Base-by-base conservation (phyloP, 92 coral and sea anemone species). In the Hydrozoanthus gracilis region DNA sequence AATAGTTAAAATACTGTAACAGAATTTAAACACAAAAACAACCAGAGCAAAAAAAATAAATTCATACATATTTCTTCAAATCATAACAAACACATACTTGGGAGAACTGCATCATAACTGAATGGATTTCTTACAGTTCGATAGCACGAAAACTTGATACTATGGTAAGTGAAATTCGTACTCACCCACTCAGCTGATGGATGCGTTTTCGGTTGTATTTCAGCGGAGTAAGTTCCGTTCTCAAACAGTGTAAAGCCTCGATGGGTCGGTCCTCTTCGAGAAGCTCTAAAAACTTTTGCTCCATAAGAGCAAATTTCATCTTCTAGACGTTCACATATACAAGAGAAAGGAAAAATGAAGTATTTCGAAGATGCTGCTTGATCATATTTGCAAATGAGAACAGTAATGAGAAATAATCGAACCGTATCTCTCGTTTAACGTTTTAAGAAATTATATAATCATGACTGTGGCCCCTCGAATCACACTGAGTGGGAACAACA, bases 101-200 rank as follows among this genome's bases (percentile, higher is more conserved):
- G 35, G 14, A 80, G 50, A 20, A 54, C 58, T 46, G 52, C 61
- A 80, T 46, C 69, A 62, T 15, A 77, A 52, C 68, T 7, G 51
- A 46, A 49, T 56, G 4, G 46, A 12, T 16, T n/a, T 15, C 6
- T 50, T 61, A 10, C 49, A 82, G 58, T n/a, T 35, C 62, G 79
- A 71, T 71, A 51, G 20, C 20, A 83, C 4, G 48, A 10, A 71
- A 4, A n/a, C 27, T 27, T 70, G 18, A 14, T 69, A 17, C 18
- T 44, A 83, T 69, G 44, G 50, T 46, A 51, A 51, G 12, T 20
- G 45, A 47, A 16, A 60, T 8, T 60, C 45, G 8, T 44, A 90
- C 98, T 84, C 83, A 96, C 99, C 99, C 99, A 95, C 95, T 92
- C 46, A 96, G 95, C 15, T 93, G 94, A 88, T 96, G 99, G 7